A percentile compares a stretch with the other conserved stretches of the same genome.
Conservation (phyloP, 2,113 vertebrate genomes). For the Marmota monax region DNA sequence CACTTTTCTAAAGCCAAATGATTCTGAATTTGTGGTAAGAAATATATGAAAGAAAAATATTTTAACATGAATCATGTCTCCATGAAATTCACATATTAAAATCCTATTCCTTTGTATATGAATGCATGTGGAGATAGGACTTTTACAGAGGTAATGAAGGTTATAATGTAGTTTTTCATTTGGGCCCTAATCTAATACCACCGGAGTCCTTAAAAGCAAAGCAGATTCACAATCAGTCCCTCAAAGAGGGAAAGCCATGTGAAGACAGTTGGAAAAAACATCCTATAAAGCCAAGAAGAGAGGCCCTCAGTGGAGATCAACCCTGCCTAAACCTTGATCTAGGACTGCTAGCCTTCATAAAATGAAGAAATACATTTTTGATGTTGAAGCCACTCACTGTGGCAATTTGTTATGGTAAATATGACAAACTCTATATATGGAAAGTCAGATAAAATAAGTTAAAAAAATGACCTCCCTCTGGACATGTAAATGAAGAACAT, state of each 20-base stretch:
- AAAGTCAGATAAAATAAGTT: neutral
- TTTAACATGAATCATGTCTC: neutral
- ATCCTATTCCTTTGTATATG: neutral
- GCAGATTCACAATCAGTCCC: neutral
- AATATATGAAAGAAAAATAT: neutral
- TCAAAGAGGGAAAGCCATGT: too few species aligned
- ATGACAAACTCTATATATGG: neutral
- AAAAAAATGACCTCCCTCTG: neutral
- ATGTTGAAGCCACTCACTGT: neutral
- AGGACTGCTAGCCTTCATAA: neutral
- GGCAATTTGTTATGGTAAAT: neutral
- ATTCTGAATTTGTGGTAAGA: neutral
- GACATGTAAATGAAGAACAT: neutral
- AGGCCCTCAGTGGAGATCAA: neutral
- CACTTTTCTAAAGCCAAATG: neutral
- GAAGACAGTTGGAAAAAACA: accelerated
- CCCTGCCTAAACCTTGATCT: neutral
- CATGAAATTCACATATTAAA: neutral
- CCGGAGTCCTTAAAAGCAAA: neutral
- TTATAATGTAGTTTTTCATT: neutral
- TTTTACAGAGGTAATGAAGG: neutral
- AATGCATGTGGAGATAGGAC: neutral
- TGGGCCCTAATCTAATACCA: neutral
- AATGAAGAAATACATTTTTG: neutral
- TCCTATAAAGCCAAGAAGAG: neutral